Evolutionary conservation across 1,140 invertebrate genomes (phyloP), one percentile per base, ranked within the genome.

Genomic region (Odontomachus brunneus): DNA sequence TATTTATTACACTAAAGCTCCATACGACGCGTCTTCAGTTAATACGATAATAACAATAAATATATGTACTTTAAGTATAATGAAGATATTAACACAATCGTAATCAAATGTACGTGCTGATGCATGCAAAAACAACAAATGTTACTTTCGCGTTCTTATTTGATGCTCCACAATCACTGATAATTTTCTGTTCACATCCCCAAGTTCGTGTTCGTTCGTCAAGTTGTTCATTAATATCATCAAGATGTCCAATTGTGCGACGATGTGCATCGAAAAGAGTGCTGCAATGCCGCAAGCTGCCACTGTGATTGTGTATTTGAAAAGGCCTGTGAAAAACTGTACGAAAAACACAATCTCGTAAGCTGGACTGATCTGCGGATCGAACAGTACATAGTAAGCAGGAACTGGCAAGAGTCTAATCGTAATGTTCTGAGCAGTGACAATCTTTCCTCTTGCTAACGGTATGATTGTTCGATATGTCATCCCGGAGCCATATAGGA

Each of bases 321-420:
- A 24, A 4, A 89, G 15, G 12, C 83, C 82, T 11, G 67, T 19
- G 3, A 90, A 1, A n/a, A 69, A 29, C 66, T 89, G 89, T 0
- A 75, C 0, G 3, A 60, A 1, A 17, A 82, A 90, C 12, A 89
- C 19, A 9, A 90, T 80, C 26, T 90, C 89, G n/a, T 90, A 90
- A 55, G 26, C 63, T 0, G 88, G 87, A 0, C 59, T 76, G 0
- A 5, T 17, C 11, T 81, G 82, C 2, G 83, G 67, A 29, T 90
- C 65, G 14, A 90, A 3, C 12, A 88, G 1, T 0, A 86, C 3
- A 12, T 86, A 78, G 19, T 84, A 76, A 15, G 69, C 44, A 0
- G 73, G 78, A 17, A 12, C 55, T 0, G 84, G 80, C 19, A 88
- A 29, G 0, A 81, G 73, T 72, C 84, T 84, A n/a, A 87, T 81